phyloP scores from a whole-genome alignment of 2,797 vertebrate genomes.

The Amphiprion clarkii region DNA sequence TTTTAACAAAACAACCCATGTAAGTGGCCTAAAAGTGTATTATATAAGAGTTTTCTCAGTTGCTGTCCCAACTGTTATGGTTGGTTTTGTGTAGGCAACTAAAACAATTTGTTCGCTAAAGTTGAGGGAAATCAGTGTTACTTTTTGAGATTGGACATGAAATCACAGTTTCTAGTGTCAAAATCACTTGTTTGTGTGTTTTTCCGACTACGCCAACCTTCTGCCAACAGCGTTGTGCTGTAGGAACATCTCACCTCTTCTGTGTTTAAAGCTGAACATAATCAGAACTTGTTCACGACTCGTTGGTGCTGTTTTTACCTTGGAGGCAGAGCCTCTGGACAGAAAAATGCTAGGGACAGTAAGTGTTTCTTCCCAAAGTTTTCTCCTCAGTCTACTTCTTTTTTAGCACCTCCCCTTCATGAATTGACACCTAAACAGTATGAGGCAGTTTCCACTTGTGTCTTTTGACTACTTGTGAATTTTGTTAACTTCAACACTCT shows the following conservation, averaged over 20 bases:
- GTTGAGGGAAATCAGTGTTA: background rate
- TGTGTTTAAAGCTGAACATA: background rate
- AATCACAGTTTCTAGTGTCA: background rate
- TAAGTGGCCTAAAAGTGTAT: background rate
- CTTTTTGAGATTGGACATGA: background rate
- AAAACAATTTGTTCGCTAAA: background rate
- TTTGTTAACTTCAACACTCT: slow-evolving; percentile 14
- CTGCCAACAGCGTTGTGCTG: background rate
- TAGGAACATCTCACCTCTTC: background rate
- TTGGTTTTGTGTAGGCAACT: background rate
- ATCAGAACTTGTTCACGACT: background rate
- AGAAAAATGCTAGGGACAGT: background rate
- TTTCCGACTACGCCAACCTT: background rate
- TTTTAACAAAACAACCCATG: background rate
- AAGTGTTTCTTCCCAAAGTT: background rate
- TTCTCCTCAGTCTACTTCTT: background rate
- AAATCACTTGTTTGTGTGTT: background rate
- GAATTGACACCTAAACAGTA: slow-evolving; percentile 6
- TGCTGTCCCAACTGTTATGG: background rate
- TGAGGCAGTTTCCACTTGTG: background rate
- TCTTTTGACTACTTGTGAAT: slow-evolving; percentile 7
- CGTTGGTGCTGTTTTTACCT: background rate
- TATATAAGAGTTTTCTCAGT: background rate
- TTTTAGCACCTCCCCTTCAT: background rate
- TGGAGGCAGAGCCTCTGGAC: background rate